These are phyloP conservation scores for Nibea coibor DNA, from an alignment of 2,113 vertebrate species.

Conservation along the genomic window DNA sequence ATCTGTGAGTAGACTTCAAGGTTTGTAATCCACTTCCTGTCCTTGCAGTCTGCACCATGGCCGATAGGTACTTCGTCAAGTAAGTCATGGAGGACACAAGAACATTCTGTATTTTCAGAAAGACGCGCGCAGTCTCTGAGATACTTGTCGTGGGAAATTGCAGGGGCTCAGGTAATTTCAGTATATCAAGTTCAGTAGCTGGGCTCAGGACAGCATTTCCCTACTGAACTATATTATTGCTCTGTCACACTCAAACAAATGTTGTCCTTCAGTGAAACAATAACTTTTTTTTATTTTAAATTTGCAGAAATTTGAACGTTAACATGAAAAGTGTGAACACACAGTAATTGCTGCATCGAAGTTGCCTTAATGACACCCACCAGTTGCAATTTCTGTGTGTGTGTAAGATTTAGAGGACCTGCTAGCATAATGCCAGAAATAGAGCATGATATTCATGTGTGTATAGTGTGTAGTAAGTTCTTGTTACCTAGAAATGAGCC, in stretches of 20 bases:
- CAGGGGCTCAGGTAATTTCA: constrained; percentile 45
- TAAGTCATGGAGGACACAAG: neutral
- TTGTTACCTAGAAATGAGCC: no score
- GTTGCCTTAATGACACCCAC: neutral
- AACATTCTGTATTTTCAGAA: constrained; percentile 35
- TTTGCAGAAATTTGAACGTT: neutral
- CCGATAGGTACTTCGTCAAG: constrained; percentile 26
- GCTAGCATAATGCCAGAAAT: no score
- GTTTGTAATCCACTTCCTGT: constrained; percentile 46
- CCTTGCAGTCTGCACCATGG: constrained; percentile 20
- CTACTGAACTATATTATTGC: neutral
- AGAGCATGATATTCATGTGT: no score
- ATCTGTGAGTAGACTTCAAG: constrained; percentile 36
- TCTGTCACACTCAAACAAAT: constrained; percentile 5
- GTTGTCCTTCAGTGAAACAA: neutral
- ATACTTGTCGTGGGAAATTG: constrained; percentile 33
- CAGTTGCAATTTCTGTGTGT: neutral
- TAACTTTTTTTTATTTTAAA: neutral
- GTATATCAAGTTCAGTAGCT: constrained; percentile 29
- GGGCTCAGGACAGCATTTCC: constrained; percentile 19
- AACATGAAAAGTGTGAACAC: neutral
- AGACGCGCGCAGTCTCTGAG: constrained; percentile 16
- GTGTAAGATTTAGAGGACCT: no score
- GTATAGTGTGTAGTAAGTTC: no score
- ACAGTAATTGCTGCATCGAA: neutral